phyloP scores from a whole-genome alignment of 2,888 invertebrate species.

The Melieria omissa region DNA sequence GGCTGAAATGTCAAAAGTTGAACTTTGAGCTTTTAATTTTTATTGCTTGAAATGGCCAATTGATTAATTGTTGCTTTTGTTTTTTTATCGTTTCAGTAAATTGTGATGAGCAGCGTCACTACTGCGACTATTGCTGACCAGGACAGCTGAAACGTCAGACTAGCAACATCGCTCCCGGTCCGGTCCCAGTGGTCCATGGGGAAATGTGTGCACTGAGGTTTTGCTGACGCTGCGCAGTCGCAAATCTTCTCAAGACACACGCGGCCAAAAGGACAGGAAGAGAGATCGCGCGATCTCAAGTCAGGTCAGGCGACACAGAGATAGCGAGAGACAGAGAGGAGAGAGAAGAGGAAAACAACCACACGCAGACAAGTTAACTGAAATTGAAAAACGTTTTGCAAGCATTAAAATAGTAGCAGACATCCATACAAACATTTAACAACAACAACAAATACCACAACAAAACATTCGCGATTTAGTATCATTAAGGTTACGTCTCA shows the following conservation, averaged over 20 bases:
- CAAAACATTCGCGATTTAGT: not conserved
- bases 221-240: slow-evolving; percentile 39
- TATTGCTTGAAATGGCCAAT: not conserved
- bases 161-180: not conserved
- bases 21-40: not conserved
- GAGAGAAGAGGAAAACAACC: not conserved
- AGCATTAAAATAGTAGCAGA: not conserved
- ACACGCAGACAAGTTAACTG: not conserved
- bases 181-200: not conserved
- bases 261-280: not conserved
- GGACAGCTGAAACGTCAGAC: slow-evolving; percentile 27
- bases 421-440: not conserved
- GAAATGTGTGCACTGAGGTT: slow-evolving; percentile 29
- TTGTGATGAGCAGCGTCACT: slow-evolving; percentile 32
- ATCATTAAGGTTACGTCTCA: not conserved
- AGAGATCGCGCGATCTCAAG: not conserved
- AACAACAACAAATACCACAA: slow-evolving; percentile 1
- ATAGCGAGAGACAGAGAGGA: too few species aligned
- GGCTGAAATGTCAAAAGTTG: not conserved
- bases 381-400: not conserved
- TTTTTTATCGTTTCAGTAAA: slow-evolving; percentile 17
- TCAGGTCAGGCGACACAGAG: too few species aligned
- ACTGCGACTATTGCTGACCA: slow-evolving; percentile 11
- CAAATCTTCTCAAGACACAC: slow-evolving; percentile 10
- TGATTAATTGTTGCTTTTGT: too few species aligned